Evolutionary conservation across 2,113 vertebrate genomes (phyloP).

Genomic region (Acrocephalus arundinaceus): DNA sequence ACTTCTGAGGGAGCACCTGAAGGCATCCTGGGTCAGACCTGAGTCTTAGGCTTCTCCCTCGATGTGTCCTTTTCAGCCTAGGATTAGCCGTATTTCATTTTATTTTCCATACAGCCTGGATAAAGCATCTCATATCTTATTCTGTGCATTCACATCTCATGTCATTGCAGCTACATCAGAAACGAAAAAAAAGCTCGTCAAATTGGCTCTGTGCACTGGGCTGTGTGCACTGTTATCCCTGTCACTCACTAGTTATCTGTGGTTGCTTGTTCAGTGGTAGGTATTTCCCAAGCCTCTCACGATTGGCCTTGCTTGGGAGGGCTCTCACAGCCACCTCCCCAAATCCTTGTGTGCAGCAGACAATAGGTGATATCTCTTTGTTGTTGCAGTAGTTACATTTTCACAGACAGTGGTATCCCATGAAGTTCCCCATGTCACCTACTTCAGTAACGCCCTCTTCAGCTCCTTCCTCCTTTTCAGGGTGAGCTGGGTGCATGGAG

Average conservation of each 20-base stretch:
- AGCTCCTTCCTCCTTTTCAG: not conserved
- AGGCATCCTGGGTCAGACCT: not conserved
- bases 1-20: not conserved
- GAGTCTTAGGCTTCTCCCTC: not conserved
- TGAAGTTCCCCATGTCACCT: not conserved
- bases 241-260: not conserved
- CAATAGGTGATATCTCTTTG: not conserved
- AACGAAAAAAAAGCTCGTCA: not conserved
- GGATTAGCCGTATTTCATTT: not conserved
- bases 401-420: not conserved
- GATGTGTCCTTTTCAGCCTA: not conserved
- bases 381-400: not conserved
- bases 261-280: not conserved
- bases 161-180: slow-evolving; percentile 15
- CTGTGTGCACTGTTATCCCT: not conserved
- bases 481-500: not conserved
- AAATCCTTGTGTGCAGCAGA: not conserved
- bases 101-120: not conserved
- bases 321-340: not conserved
- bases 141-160: slow-evolving; percentile 36
- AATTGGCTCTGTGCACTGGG: not conserved
- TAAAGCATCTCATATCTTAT: slow-evolving; percentile 14
- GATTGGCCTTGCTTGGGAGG: not conserved
- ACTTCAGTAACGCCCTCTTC: not conserved
- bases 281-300: not conserved